A percentile compares a stretch with the other conserved stretches of the same genome.
These are phyloP conservation scores for Drosophila ironensis DNA, from an alignment of 1,140 invertebrate genomes.

Conservation along the genomic window DNA sequence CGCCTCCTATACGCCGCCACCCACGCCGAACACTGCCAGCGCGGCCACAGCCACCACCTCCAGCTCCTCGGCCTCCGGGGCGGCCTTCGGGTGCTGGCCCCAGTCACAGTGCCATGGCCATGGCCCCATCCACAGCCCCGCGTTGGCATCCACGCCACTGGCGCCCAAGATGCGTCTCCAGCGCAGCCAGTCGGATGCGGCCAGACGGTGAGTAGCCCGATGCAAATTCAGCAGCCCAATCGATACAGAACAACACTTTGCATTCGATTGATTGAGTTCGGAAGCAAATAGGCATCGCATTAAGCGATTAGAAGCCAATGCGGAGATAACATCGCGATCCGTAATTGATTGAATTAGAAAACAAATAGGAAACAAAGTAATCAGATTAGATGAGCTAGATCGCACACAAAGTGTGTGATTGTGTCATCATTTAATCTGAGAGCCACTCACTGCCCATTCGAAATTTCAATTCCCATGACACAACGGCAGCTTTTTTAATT, in stretches of 20 bases:
- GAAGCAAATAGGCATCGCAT: neutral
- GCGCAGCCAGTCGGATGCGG: constrained; percentile 75
- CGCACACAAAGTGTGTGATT: too few relatives aligned
- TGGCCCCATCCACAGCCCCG: constrained; percentile 27
- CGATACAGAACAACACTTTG: too few relatives aligned
- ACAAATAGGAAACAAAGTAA: too few relatives aligned
- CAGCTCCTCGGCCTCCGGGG: constrained; percentile 45
- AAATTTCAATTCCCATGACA: constrained; percentile 40
- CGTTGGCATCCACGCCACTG: constrained; percentile 50
- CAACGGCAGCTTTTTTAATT: constrained; percentile 25
- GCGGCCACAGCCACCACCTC: too few relatives aligned
- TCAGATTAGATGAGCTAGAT: too few relatives aligned
- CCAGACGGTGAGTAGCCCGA: constrained; percentile 71
- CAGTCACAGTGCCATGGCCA: too few relatives aligned
- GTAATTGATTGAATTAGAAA: too few relatives aligned
- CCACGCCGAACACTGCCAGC: constrained; percentile 70
- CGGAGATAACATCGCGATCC: too few relatives aligned
- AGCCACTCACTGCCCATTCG: neutral
- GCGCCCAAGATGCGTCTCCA: constrained; percentile 73
- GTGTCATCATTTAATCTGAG: neutral
- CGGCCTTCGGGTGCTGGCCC: constrained; percentile 44
- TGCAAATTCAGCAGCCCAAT: neutral
- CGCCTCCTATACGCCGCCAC: constrained; percentile 74
- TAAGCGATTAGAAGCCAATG: neutral
- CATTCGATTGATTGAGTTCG: too few relatives aligned